Evolutionary conservation across 2,113 vertebrate genomes (phyloP).

Genomic region (Pao palembangensis): DNA sequence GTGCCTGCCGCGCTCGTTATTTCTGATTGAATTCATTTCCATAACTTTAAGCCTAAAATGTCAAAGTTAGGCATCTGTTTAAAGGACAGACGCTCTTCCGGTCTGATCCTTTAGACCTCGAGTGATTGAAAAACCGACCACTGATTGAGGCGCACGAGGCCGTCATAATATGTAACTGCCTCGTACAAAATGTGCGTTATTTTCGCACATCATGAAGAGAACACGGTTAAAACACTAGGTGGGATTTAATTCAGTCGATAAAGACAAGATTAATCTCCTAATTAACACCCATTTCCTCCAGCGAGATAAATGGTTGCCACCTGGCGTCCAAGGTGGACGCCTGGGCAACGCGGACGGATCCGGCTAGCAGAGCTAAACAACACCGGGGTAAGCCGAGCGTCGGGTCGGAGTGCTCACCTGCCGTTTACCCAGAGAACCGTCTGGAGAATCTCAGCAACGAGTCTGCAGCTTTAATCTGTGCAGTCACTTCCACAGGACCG

Average conservation of each 20-base stretch:
- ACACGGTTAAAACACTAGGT: neutral
- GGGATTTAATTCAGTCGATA: neutral
- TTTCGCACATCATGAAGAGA: neutral
- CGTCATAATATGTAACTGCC: neutral
- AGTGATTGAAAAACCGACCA: neutral
- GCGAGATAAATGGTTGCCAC: slow-evolving; percentile 3
- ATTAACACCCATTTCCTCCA: neutral
- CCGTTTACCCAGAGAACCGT: slow-evolving; percentile 11
- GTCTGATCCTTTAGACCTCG: too few species aligned
- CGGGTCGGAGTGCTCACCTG: slow-evolving; percentile 43
- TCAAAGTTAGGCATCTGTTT: neutral
- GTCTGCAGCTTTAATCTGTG: slow-evolving; percentile 23
- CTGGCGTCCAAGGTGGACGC: slow-evolving; percentile 15
- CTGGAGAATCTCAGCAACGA: neutral
- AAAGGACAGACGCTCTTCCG: too few species aligned
- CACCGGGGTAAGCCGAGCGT: neutral
- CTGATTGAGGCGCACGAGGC: slow-evolving; percentile 8
- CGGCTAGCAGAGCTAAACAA: neutral
- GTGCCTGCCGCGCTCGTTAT: slow-evolving; percentile 32
- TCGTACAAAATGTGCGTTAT: neutral
- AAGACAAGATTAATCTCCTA: neutral
- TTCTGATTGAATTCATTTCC: neutral
- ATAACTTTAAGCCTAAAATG: neutral
- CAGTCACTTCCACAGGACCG: slow-evolving; percentile 40
- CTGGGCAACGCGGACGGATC: too few species aligned